These are phyloP conservation scores for Ginglymostoma cirratum DNA, from an alignment of 2,113 vertebrate genomes.

Conservation along the genomic window DNA sequence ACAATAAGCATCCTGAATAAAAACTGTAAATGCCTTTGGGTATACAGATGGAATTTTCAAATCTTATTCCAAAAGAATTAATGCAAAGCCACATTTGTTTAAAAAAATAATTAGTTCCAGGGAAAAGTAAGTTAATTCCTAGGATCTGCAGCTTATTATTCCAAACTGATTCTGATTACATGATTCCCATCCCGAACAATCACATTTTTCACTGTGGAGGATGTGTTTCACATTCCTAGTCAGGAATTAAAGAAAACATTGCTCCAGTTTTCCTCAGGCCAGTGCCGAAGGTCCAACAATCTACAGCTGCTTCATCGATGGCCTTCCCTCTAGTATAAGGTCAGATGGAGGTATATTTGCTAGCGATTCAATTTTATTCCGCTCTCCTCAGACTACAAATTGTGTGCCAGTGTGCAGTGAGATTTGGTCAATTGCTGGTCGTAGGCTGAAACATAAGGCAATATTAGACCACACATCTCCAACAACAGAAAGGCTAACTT, in stretches of 20 bases:
- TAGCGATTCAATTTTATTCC: too few species aligned
- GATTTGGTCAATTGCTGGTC: too few species aligned
- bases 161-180: background rate
- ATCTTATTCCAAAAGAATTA: background rate
- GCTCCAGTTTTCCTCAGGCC: background rate
- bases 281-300: background rate
- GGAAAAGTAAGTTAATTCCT: background rate
- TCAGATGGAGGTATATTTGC: background rate
- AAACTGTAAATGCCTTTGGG: background rate
- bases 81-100: background rate
- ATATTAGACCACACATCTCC: too few species aligned
- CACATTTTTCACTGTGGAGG: background rate
- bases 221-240: background rate
- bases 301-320: background rate
- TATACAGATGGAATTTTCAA: background rate
- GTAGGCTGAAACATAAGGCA: too few species aligned
- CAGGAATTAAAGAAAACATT: background rate
- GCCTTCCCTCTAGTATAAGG: background rate
- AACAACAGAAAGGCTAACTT: too few species aligned
- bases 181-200: background rate
- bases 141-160: background rate
- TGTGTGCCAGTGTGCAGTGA: too few species aligned
- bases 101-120: slow-evolving; percentile 2
- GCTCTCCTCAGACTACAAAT: too few species aligned
- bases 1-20: background rate